Conservation (phyloP, 2,888 invertebrate species). For the Oxystoma pomonae region DNA sequence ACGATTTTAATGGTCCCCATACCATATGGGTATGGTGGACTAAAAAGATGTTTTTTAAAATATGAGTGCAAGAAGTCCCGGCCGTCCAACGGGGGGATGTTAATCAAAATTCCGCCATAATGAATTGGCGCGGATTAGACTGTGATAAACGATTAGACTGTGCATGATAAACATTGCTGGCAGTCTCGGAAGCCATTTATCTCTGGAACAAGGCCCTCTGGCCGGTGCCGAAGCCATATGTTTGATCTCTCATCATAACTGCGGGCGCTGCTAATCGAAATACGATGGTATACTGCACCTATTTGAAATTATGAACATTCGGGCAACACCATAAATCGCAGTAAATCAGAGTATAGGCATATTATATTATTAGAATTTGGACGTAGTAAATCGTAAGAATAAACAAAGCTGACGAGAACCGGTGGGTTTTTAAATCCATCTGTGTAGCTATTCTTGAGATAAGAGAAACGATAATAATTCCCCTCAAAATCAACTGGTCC, state of each 20-base stretch:
- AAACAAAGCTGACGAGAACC: no score
- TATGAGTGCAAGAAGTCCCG: neutral
- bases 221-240: neutral
- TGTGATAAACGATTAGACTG: slow-evolving; percentile 12
- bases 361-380: no score
- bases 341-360: no score
- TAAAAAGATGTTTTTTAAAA: no score
- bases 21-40: no score
- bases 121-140: slow-evolving; percentile 19
- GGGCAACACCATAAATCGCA: no score
- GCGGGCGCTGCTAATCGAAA: neutral
- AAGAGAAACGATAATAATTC: no score
- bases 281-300: neutral
- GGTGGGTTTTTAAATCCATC: no score
- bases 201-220: neutral
- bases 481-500: no score
- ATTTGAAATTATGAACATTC: neutral
- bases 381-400: no score
- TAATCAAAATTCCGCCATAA: slow-evolving; percentile 18
- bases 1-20: no score
- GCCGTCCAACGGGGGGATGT: slow-evolving; percentile 5
- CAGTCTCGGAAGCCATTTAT: slow-evolving; percentile 17
- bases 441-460: no score
- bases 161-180: slow-evolving; percentile 11
- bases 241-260: neutral